Evolutionary conservation across 2,113 vertebrate species (phyloP), one percentile per base, ranked within the genome.

Genomic region (Balaeniceps rex): DNA sequence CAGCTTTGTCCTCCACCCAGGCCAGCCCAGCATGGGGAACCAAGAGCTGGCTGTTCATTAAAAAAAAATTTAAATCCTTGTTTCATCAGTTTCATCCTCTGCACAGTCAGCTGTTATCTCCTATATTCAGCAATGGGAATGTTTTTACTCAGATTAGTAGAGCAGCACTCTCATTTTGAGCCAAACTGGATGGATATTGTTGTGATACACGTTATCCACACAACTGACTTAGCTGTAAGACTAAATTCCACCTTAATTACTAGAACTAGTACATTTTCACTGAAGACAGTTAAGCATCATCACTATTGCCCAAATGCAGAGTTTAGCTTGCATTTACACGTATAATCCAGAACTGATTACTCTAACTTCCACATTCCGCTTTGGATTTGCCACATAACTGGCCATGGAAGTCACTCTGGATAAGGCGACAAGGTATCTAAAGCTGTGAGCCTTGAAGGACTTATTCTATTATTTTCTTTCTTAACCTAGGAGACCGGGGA

Each of bases 391-490:
- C 46, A 38, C 0, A 0, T 28, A 92, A 83, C 31, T 33, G 9
- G 31, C 13, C 22, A 22, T 8, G 4, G 40, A 90, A 86, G 29
- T 44, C 24, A 55, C 31, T 44, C 12, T 2, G 0, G 0, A 0
- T 34, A 57, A 65, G 29, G 23, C 0, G 1, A 66, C 7, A 77
- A 46, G 21, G 29, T 23, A 21, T 78, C 55, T 66, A 58, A 90
- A 95, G 11, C 10, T 24, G 18, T 29, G 12, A 68, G 22, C 16
- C 16, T 46, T 15, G 23, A 58, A 88, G 17, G 18, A 51, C 10
- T 75, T 58, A n/a, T 17, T 36, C 38, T 40, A 36, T 26, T 36
- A 40, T 8, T 65, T 65, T 23, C 33, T 66, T 91, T 95, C 28
- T 60, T 60, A 77, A 52, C 63, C 60, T 82, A 93, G 47, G 64